Evolutionary conservation across 2,888 invertebrate species (phyloP).

Genomic region (Apodemia hepburni): DNA sequence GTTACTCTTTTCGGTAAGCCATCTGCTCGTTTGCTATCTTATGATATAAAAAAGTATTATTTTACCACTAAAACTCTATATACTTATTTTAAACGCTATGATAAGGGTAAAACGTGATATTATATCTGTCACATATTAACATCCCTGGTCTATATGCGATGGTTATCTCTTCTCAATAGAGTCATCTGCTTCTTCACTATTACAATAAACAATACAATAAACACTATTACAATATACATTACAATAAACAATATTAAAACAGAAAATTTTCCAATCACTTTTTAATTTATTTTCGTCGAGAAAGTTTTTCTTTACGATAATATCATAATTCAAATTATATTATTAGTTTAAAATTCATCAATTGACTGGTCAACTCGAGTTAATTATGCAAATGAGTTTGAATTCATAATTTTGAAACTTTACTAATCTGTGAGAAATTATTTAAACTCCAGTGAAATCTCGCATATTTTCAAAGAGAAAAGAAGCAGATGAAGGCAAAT

Average conservation of each 20-base stretch:
- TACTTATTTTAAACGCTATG: too few species aligned
- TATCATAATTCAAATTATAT: constrained; percentile 2
- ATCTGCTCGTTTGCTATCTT: too few species aligned
- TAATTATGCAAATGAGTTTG: constrained; percentile 7
- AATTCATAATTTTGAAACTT: constrained; percentile 9
- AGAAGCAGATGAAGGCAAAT: constrained; percentile 18
- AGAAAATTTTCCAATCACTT: too few species aligned
- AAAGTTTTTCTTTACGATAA: neutral
- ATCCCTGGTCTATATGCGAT: neutral
- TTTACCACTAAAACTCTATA: too few species aligned
- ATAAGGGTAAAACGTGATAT: too few species aligned
- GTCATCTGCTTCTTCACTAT: too few species aligned
- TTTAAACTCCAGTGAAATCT: constrained; percentile 23
- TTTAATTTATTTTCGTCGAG: too few species aligned
- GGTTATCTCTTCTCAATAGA: neutral
- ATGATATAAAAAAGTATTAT: too few species aligned
- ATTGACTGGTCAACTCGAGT: constrained; percentile 3
- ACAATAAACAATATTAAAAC: too few species aligned
- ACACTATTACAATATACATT: too few species aligned
- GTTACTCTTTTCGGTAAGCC: too few species aligned
- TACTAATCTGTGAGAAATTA: constrained; percentile 14
- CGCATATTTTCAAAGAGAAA: constrained; percentile 13
- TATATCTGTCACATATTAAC: neutral
- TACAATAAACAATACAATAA: too few species aligned
- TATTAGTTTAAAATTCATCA: constrained; percentile 2